A percentile compares a stretch with the other conserved stretches of the same genome.
Conservation (phyloP, 2,113 vertebrate genomes). For the Chrysemys picta region DNA sequence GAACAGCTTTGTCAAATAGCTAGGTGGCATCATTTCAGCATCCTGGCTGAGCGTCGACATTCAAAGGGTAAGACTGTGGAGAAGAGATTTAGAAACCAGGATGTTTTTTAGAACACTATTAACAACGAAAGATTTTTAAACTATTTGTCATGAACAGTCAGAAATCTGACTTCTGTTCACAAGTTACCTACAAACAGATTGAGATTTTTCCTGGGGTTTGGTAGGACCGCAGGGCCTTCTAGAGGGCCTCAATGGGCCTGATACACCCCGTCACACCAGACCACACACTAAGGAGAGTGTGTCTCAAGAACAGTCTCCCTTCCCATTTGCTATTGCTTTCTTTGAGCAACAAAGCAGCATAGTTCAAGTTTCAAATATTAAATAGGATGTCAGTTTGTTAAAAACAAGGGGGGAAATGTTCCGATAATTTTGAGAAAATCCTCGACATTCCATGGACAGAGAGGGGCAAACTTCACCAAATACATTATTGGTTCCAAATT, state of each 20-base stretch:
- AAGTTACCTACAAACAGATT: constrained; percentile 2
- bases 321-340: constrained; percentile 31
- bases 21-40: constrained; percentile 47
- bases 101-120: constrained; percentile 36
- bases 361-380: not conserved
- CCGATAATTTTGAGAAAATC: not conserved
- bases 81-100: constrained; percentile 17
- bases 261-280: too few species aligned
- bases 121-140: constrained; percentile 16
- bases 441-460: not conserved
- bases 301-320: constrained; percentile 19
- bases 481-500: not conserved
- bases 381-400: fast-evolving
- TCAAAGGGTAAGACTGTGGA: constrained; percentile 5
- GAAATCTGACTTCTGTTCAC: not conserved
- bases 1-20: constrained; percentile 22
- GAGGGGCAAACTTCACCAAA: not conserved
- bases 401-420: not conserved
- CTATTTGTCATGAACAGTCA: not conserved
- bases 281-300: not conserved
- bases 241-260: too few species aligned
- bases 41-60: constrained; percentile 36
- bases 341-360: not conserved
- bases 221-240: too few species aligned
- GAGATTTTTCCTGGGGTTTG: not conserved